phyloP scores from a whole-genome alignment of 2,888 invertebrate species.

The Napeogenes inachia region DNA sequence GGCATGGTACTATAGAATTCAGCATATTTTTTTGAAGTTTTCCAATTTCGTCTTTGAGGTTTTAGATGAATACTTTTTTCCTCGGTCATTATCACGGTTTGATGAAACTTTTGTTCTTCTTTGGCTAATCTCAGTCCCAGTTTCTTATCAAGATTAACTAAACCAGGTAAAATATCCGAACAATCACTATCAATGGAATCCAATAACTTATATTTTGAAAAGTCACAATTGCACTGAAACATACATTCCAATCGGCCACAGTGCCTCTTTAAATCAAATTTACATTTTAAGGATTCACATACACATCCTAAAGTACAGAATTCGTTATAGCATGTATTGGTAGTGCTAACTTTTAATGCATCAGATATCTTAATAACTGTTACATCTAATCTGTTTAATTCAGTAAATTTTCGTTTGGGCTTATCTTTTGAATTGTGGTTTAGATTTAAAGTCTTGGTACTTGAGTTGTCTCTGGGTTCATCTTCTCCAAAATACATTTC shows the following conservation, averaged over 20 bases:
- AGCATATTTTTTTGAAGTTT: slow-evolving; percentile 79
- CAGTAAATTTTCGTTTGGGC: slow-evolving; percentile 58
- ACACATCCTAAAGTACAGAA: slow-evolving; percentile 82
- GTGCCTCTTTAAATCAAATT: slow-evolving; percentile 70
- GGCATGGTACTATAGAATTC: slow-evolving; percentile 66
- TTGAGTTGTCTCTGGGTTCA: slow-evolving; percentile 46
- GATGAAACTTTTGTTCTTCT: slow-evolving; percentile 84
- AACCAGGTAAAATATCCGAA: slow-evolving; percentile 48
- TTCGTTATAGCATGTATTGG: slow-evolving; percentile 66
- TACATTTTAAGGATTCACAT: slow-evolving; percentile 77
- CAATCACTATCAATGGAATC: slow-evolving; percentile 43
- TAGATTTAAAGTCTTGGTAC: slow-evolving; percentile 12
- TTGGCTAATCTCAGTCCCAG: slow-evolving; percentile 78
- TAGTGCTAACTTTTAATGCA: slow-evolving; percentile 30
- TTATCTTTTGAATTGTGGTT: slow-evolving; percentile 49
- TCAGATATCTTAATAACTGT: slow-evolving; percentile 78
- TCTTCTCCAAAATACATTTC: slow-evolving; percentile 54
- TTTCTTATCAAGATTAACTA: slow-evolving; percentile 67
- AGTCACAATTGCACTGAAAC: slow-evolving; percentile 72
- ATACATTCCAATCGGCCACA: slow-evolving; percentile 80
- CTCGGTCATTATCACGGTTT: slow-evolving; percentile 81
- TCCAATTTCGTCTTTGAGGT: slow-evolving; percentile 74
- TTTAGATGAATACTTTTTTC: slow-evolving; percentile 81
- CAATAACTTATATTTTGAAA: slow-evolving; percentile 47
- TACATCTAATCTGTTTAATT: slow-evolving; percentile 80